Evolutionary conservation across 1,140 invertebrate species (phyloP), one percentile per base, ranked within the genome.

Genomic region (Trinorchestia longiramus): DNA sequence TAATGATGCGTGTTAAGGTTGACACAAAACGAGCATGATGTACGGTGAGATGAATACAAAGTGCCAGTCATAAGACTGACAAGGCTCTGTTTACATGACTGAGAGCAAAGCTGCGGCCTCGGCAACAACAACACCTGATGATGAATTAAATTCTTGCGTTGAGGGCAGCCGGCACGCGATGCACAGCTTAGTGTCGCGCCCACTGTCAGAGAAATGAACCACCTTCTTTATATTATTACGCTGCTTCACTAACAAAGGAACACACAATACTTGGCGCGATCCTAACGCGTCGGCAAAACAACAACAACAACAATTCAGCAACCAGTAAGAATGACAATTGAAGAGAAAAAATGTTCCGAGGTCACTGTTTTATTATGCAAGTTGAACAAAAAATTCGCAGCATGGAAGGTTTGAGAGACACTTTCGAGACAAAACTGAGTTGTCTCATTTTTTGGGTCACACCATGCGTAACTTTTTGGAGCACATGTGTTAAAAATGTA

Each of bases 91-190:
- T 94, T 94, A 43, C 44, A 45, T 94, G 92, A 23, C 23, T 94
- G 36, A 45, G 40, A 94, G 44, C 43, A 94, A 43, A 43, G 44
- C 36, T 40, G 92, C 43, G 92, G 43, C 44, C 43, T 40, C 92
- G 28, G 43, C 44, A 94, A 43, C 92, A 94, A 94, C 92, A 94
- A 94, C 92, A 94, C 43, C 44, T 94, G 43, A 94, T 94, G 92
- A 94, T 94, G 92, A 94, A 94, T 94, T 94, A 94, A 94, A 94
- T 94, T 45, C 43, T 94, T 28, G 43, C 44, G 92, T 47, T 94
- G 92, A 94, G 44, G 92, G 92, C 43, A 43, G 43, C 6, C 8
- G 40, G 43, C 92, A 94, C 92, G 92, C 92, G 92, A 94, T 43
- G 43, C 40, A 40, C 3, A 94, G 92, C 92, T 94, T 94, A 94